Conservation (phyloP, 1,140 invertebrate genomes). For the Portunus trituberculatus region DNA sequence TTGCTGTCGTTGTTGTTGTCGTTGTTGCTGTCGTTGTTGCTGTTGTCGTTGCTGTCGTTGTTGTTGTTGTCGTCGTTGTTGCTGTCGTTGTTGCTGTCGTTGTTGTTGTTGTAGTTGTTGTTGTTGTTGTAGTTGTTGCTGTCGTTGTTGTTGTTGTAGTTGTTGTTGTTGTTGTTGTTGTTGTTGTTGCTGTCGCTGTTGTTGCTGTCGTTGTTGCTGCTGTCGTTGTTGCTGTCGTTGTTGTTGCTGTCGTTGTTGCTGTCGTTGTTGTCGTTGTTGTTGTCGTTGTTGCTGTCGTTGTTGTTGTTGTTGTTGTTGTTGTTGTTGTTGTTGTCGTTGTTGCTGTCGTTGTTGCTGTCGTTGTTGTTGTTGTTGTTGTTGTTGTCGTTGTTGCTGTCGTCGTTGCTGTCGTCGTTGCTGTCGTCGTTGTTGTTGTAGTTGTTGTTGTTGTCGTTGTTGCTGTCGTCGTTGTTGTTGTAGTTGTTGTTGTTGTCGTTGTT, state of each 20-base stretch:
- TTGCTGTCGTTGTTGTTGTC: slow-evolving; percentile 4
- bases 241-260: slow-evolving; percentile 18
- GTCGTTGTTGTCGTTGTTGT: slow-evolving; percentile 22
- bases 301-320: slow-evolving; percentile 30
- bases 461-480: not conserved
- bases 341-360: not conserved
- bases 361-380: slow-evolving; percentile 30
- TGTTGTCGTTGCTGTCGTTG: slow-evolving; percentile 8
- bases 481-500: slow-evolving; percentile 25
- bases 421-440: not conserved
- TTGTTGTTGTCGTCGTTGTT: slow-evolving; percentile 14
- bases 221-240: not conserved
- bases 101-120: slow-evolving; percentile 22
- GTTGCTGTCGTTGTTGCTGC: slow-evolving; percentile 5
- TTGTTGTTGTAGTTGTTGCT: slow-evolving; percentile 9
- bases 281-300: slow-evolving; percentile 24
- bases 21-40: not conserved
- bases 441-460: slow-evolving; percentile 13
- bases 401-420: not conserved
- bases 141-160: slow-evolving; percentile 8
- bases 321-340: slow-evolving; percentile 25
- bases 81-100: slow-evolving; percentile 1
- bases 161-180: slow-evolving; percentile 30
- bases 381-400: not conserved
- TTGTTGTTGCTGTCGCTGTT: not conserved